Evolutionary conservation across 2,888 invertebrate species (phyloP).

Genomic region (Esperia sulphurella): DNA sequence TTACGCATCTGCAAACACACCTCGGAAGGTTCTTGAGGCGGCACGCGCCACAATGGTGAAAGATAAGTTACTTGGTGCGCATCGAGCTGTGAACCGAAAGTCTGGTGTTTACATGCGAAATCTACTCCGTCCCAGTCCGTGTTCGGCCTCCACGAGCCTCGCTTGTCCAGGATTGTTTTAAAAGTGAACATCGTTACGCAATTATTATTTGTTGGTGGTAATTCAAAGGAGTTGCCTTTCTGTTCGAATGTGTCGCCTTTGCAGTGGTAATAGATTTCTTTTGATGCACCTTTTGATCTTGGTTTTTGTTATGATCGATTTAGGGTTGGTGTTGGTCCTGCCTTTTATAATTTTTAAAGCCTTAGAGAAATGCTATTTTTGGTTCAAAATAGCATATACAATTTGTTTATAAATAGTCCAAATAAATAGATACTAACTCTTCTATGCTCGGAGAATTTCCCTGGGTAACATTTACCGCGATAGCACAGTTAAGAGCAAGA

Average conservation of each 20-base stretch:
- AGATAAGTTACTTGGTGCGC: slow-evolving; percentile 77
- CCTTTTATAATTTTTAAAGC: too few relatives aligned
- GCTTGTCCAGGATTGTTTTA: slow-evolving; percentile 41
- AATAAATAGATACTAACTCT: too few relatives aligned
- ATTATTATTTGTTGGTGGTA: slow-evolving; percentile 5
- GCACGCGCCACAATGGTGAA: slow-evolving; percentile 78
- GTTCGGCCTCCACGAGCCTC: slow-evolving; percentile 56
- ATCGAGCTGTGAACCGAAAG: slow-evolving; percentile 78
- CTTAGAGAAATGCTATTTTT: too few relatives aligned
- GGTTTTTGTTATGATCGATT: too few relatives aligned
- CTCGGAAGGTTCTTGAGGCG: slow-evolving; percentile 46
- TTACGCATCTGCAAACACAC: slow-evolving; percentile 38
- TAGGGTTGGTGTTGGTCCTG: too few relatives aligned
- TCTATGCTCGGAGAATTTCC: too few relatives aligned
- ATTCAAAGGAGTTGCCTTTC: slow-evolving; percentile 11
- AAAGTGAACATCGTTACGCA: slow-evolving; percentile 27
- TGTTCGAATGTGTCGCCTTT: slow-evolving; percentile 11
- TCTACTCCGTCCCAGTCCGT: slow-evolving; percentile 62
- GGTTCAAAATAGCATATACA: too few relatives aligned
- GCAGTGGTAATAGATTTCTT: slow-evolving; percentile 10
- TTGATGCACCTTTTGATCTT: too few relatives aligned
- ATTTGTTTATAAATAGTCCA: too few relatives aligned
- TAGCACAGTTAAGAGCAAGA: too few relatives aligned
- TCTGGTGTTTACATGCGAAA: slow-evolving; percentile 76
- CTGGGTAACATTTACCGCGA: too few relatives aligned